Evolutionary conservation across 2,113 vertebrate species (phyloP).

Genomic region (Hypocryptadius cinnamomeus): DNA sequence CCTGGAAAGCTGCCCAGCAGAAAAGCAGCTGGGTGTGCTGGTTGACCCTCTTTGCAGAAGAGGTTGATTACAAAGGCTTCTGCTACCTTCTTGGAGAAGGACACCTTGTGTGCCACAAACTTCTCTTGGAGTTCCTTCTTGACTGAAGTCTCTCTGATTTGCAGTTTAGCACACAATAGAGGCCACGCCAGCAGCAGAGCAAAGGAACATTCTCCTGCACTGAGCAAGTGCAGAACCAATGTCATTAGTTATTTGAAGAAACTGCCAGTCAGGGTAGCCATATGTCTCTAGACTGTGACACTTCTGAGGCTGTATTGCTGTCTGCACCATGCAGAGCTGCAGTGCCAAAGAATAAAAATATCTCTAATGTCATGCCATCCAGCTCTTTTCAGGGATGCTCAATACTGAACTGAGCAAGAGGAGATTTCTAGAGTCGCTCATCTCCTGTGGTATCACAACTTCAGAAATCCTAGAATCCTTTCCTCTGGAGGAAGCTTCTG

Average conservation of each 20-base stretch:
- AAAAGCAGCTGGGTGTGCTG: not conserved
- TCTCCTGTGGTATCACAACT: not conserved
- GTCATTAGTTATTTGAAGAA: not conserved
- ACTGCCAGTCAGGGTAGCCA: not conserved
- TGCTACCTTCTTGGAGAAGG: not conserved
- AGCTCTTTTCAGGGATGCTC: not conserved
- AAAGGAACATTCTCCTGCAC: not conserved
- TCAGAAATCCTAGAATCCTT: not conserved
- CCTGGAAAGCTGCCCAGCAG: not conserved
- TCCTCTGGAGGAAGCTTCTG: conserved; percentile 2
- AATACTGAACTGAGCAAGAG: not conserved
- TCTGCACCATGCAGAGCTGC: not conserved
- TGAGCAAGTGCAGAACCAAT: not conserved
- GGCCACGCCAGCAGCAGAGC: not conserved
- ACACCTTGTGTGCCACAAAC: not conserved
- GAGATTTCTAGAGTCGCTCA: not conserved
- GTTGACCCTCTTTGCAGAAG: not conserved
- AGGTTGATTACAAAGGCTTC: not conserved
- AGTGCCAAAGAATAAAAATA: not conserved
- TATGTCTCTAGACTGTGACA: not conserved
- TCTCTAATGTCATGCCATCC: not conserved
- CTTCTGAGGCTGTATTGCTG: not conserved
- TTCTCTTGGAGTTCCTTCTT: not conserved
- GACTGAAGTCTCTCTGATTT: not conserved
- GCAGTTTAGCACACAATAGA: not conserved